A percentile compares a stretch with the other conserved stretches of the same genome.
phyloP scores from a whole-genome alignment of 92 coral and sea anemone species.

The Porites lobata region DNA sequence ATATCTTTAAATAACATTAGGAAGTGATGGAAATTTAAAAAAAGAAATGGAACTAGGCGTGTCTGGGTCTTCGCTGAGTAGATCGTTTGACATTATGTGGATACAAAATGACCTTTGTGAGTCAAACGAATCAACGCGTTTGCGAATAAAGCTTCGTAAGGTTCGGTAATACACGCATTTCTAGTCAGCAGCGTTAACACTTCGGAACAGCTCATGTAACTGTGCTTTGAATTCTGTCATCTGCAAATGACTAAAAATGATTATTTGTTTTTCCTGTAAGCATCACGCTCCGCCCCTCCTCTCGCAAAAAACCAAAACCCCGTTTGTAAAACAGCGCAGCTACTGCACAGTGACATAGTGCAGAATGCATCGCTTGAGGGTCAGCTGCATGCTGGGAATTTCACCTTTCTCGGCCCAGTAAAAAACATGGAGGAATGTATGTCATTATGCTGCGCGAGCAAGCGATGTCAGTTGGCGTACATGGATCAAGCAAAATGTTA shows the following conservation, averaged over 20 bases:
- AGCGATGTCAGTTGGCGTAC: slow-evolving; percentile 94
- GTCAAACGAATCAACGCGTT: too few relatives aligned
- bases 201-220: too few relatives aligned
- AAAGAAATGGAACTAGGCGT: too few relatives aligned
- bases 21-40: too few relatives aligned
- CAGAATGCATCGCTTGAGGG: slow-evolving; percentile 91
- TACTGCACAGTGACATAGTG: slow-evolving; percentile 95
- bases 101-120: too few relatives aligned
- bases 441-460: slow-evolving; percentile 93
- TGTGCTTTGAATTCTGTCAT: too few relatives aligned
- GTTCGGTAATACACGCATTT: too few relatives aligned
- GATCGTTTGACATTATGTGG: too few relatives aligned
- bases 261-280: slow-evolving; percentile 41
- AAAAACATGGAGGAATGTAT: slow-evolving; percentile 95
- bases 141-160: too few relatives aligned
- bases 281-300: slow-evolving; percentile 87
- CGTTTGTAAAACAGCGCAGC: slow-evolving; percentile 91
- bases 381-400: slow-evolving; percentile 82
- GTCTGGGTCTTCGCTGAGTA: too few relatives aligned
- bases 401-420: slow-evolving; percentile 92
- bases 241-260: not conserved
- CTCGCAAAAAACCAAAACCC: slow-evolving; percentile 97
- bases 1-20: too few relatives aligned
- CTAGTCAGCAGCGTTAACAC: too few relatives aligned
- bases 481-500: slow-evolving; percentile 93